A percentile compares a stretch with the other conserved stretches of the same genome.
These are phyloP conservation scores for Andrena hattorfiana DNA, from an alignment of 2,888 invertebrate species.

Conservation along the genomic window DNA sequence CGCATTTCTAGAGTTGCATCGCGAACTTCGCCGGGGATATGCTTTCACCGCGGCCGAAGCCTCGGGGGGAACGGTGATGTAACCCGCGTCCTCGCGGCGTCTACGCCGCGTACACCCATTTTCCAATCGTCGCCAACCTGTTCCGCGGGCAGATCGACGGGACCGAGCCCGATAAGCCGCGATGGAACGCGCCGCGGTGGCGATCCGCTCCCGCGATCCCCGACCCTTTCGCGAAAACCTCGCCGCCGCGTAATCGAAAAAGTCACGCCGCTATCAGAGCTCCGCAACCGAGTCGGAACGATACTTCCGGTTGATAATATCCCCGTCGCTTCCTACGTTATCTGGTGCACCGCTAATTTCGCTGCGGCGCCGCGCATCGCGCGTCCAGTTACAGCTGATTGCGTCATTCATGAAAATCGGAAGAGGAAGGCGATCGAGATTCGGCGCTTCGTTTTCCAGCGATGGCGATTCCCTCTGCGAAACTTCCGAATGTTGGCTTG, in stretches of 20 bases:
- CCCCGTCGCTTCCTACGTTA: conserved; percentile 61
- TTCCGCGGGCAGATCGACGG: conserved; percentile 17
- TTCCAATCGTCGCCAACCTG: conserved; percentile 40
- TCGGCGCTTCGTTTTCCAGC: not conserved
- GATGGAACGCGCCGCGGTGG: not conserved
- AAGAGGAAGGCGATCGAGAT: conserved; percentile 2
- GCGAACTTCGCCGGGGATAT: conserved; percentile 26
- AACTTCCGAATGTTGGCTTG: not conserved
- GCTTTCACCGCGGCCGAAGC: conserved; percentile 41
- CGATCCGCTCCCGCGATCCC: not conserved
- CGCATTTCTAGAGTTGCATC: conserved; percentile 37
- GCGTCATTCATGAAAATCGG: conserved; percentile 29
- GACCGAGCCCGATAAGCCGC: conserved; percentile 5
- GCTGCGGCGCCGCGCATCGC: conserved; percentile 14
- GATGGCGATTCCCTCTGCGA: not conserved
- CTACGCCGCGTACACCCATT: conserved; percentile 44
- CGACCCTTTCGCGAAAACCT: not conserved
- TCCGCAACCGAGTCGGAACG: conserved; percentile 37
- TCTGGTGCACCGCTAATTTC: conserved; percentile 48
- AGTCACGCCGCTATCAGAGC: conserved; percentile 50
- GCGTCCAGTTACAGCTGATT: conserved; percentile 37
- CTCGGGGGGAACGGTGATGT: conserved; percentile 16
- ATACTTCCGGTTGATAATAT: conserved; percentile 68
- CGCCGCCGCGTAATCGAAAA: conserved; percentile 19
- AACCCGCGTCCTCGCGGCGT: conserved; percentile 18